Conservation (phyloP, 1,140 invertebrate genomes). For the Brachionus sp. region DNA sequence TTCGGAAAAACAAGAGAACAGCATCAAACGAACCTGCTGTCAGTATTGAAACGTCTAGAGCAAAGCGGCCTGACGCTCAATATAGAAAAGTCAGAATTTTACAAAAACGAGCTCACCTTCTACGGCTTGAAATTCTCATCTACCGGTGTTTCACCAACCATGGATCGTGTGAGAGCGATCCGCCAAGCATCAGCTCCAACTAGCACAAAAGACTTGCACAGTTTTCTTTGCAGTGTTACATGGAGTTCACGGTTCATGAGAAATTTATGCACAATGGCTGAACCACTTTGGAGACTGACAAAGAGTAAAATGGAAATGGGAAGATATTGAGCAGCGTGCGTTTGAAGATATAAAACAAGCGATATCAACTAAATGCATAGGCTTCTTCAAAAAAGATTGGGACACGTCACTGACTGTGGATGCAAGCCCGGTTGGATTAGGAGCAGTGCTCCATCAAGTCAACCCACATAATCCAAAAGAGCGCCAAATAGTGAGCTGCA, state of each 20-base stretch:
- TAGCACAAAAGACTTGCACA: not conserved
- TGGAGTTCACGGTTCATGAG: not conserved
- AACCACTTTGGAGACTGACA: not conserved
- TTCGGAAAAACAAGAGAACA: not conserved
- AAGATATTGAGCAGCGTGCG: not conserved
- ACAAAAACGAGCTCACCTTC: not conserved
- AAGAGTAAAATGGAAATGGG: not conserved
- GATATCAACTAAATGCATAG: not conserved
- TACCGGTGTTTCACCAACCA: not conserved
- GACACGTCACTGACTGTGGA: conserved; percentile 1
- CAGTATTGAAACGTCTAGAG: not conserved
- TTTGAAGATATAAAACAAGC: not conserved
- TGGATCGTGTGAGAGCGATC: not conserved
- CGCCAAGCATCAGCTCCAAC: not conserved
- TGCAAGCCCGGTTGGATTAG: conserved; percentile 55
- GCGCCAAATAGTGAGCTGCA: conserved; percentile 48
- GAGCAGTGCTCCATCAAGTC: conserved; percentile 59
- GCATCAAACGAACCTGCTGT: not conserved
- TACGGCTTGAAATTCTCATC: not conserved
- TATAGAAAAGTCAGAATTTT: not conserved
- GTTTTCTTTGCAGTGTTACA: not conserved
- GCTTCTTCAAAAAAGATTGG: not conserved
- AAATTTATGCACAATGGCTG: not conserved
- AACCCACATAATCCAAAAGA: conserved; percentile 45
- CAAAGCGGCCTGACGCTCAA: not conserved